Conservation (phyloP, 2,113 vertebrate genomes). For the Epinephelus moara region DNA sequence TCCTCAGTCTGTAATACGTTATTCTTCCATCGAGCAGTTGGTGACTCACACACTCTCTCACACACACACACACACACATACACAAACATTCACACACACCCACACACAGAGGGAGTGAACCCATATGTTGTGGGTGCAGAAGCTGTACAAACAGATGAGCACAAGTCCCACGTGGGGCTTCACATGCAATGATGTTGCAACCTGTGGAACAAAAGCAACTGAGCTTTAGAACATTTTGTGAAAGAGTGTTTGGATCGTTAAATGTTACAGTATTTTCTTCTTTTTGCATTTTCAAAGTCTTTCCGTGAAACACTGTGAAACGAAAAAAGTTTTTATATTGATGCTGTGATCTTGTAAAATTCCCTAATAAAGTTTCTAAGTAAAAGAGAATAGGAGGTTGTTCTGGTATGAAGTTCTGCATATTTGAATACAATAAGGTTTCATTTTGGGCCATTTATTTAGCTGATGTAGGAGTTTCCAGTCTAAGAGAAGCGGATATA, state of each 20-base stretch:
- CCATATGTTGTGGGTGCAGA: constrained; percentile 56
- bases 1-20: constrained; percentile 13
- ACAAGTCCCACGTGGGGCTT: constrained; percentile 24
- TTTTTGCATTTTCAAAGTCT: constrained; percentile 29
- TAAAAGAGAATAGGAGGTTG: neutral
- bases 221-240: constrained; percentile 43
- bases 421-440: neutral
- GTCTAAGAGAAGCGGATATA: neutral
- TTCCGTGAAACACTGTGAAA: constrained; percentile 63
- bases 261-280: constrained; percentile 41
- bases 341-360: constrained; percentile 35
- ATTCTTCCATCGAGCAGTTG: constrained; percentile 15
- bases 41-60: constrained; percentile 19
- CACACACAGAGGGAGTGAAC: constrained; percentile 45
- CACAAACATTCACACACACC: neutral
- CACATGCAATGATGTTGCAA: constrained; percentile 57
- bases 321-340: constrained; percentile 40
- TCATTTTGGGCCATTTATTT: neutral
- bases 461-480: neutral
- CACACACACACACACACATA: neutral
- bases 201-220: constrained; percentile 44
- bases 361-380: constrained; percentile 67
- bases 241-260: constrained; percentile 30
- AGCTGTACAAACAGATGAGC: constrained; percentile 56
- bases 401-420: neutral